Base-by-base conservation (phyloP, 2,888 invertebrate species). In the Monochamus alternatus region DNA sequence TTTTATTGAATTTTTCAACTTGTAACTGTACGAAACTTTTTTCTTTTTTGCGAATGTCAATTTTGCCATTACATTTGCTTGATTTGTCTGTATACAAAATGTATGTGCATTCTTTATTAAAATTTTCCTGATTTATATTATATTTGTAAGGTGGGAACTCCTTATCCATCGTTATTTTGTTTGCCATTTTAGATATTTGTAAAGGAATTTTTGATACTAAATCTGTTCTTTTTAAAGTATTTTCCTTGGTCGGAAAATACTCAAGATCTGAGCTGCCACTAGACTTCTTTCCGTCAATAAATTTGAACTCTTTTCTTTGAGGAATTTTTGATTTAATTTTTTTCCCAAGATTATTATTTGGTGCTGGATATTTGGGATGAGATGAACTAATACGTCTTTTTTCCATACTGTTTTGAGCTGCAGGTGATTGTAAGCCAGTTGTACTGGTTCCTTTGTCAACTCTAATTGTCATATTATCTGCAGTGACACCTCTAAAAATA, bases 381-480 rank as follows among this genome's bases (percentile, higher is more conserved):
- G 38, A 31, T 63, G 47, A 10, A 22, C 31, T 52, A 22, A 38
- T 30, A 32, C 52, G 51, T 22, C 5, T 8, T 0, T 52, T 62
- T 38, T 47, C 51, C 51, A 12, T 7, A n/a, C 47, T 8, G 3
- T 58, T 55, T 65, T n/a, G 22, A 64, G 10, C 3, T 64, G 66
- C 14, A 38, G 75, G 75, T 73, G 77, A 79, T n/a, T 52, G 12
- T 60, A 79, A 70, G 5, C 77, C 77, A 43, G 77, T 77, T 3
- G 79, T 79, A 32, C 79, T 79, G 9, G 79, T 79, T 4, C 67
- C 64, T 65, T 79, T 79, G 69, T 79, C 76, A 52, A 79, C 63
- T 65, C 75, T 68, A 7, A 9, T 51, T 60, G 7, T 64, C 0
- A 67, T 4, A 63, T 70, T 43, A 14, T 44, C 9, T 43, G 51